Evolutionary conservation across 2,113 vertebrate species (phyloP).

Genomic region (Calypte anna): DNA sequence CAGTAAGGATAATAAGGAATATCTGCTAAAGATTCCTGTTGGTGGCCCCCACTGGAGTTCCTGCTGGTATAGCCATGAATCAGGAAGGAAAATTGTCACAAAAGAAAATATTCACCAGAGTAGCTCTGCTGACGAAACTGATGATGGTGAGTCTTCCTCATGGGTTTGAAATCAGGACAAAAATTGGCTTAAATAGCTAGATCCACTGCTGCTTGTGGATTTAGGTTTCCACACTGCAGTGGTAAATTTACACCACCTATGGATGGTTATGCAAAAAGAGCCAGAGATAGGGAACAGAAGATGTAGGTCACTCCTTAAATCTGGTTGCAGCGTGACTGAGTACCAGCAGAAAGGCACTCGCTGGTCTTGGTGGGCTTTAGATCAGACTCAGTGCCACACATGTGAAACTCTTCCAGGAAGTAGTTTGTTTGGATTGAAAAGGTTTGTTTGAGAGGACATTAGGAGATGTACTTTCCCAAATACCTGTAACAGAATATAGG

Average conservation of each 20-base stretch:
- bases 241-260: conserved; percentile 20
- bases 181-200: not conserved
- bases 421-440: not conserved
- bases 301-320: conserved; percentile 10
- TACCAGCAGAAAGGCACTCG: not conserved
- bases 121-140: not conserved
- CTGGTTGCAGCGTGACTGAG: not conserved
- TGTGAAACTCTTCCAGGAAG: not conserved
- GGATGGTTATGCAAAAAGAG: not conserved
- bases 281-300: not conserved
- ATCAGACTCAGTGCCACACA: not conserved
- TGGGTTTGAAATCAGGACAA: not conserved
- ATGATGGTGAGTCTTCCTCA: not conserved
- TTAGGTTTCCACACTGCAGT: not conserved
- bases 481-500: not conserved
- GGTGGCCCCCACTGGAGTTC: not conserved
- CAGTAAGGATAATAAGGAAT: not conserved
- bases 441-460: not conserved
- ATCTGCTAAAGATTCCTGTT: not conserved
- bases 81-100: not conserved
- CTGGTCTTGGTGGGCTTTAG: not conserved
- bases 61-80: not conserved
- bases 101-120: not conserved
- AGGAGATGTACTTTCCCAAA: not conserved
- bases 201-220: not conserved